These are phyloP conservation scores for Eulemur albifrons DNA, from an alignment of 2,797 vertebrate species.

Conservation along the genomic window DNA sequence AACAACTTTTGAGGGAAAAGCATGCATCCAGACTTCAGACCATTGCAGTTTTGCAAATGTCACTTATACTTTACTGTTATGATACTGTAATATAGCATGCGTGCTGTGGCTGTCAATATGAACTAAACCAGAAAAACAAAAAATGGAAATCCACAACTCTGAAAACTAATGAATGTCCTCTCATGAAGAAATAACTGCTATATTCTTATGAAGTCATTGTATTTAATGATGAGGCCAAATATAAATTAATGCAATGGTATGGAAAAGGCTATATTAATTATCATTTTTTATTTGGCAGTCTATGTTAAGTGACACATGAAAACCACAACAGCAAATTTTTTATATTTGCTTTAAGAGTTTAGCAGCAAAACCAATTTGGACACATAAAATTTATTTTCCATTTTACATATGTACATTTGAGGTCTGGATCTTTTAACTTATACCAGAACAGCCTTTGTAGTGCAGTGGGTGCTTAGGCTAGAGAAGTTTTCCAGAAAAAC, in stretches of 20 bases:
- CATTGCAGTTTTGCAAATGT: not conserved
- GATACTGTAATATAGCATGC: not conserved
- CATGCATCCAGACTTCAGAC: not conserved
- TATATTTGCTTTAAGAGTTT: not conserved
- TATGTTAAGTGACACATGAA: not conserved
- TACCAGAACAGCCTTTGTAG: not conserved
- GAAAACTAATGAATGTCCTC: not conserved
- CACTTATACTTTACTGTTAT: not conserved
- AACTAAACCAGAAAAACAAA: not conserved
- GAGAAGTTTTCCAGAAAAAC: not conserved
- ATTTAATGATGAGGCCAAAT: not conserved
- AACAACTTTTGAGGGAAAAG: not conserved
- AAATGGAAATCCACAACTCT: not conserved
- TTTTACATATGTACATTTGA: not conserved
- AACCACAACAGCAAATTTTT: not conserved
- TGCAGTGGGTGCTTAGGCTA: not conserved
- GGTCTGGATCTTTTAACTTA: not conserved
- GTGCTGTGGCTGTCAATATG: not conserved
- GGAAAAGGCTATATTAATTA: not conserved
- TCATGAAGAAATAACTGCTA: not conserved
- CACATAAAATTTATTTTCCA: not conserved
- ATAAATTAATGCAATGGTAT: not conserved
- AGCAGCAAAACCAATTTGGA: not conserved
- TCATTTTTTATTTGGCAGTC: not conserved
- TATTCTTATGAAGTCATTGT: not conserved